Conservation (phyloP, 2,797 vertebrate species). For the Graptemys geographica region DNA sequence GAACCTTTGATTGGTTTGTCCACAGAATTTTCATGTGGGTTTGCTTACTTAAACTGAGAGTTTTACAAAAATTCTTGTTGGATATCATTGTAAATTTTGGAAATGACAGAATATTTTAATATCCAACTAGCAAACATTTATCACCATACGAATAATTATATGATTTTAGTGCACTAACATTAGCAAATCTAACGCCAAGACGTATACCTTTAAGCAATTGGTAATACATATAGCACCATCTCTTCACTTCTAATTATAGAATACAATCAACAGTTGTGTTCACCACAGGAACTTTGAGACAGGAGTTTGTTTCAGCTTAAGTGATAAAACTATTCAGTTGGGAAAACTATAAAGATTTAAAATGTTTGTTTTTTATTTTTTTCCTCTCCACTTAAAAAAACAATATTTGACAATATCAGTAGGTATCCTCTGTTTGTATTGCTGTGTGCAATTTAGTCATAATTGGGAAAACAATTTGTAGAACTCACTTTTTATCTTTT, state of each 20-base stretch:
- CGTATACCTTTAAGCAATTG: neutral
- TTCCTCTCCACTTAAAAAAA: neutral
- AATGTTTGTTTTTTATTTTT: neutral
- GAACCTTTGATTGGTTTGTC: neutral
- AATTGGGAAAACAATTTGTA: slow-evolving; percentile 27
- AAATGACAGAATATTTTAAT: neutral
- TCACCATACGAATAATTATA: neutral
- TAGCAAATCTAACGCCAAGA: neutral
- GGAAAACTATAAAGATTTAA: neutral
- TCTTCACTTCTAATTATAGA: neutral
- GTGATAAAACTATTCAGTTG: fast-evolving
- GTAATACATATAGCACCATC: neutral
- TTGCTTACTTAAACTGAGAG: neutral
- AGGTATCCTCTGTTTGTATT: slow-evolving; percentile 5
- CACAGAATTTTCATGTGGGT: neutral
- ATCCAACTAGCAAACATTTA: neutral
- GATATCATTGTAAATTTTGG: neutral
- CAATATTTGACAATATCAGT: neutral
- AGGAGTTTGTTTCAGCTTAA: neutral
- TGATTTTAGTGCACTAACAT: neutral
- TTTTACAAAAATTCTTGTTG: neutral
- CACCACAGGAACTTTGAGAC: neutral
- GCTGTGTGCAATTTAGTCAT: neutral
- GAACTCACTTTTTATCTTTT: neutral
- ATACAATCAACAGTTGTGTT: neutral